Base-by-base conservation (phyloP, 64 coral and sea anemone species). In the Stichodactyla mertensii region DNA sequence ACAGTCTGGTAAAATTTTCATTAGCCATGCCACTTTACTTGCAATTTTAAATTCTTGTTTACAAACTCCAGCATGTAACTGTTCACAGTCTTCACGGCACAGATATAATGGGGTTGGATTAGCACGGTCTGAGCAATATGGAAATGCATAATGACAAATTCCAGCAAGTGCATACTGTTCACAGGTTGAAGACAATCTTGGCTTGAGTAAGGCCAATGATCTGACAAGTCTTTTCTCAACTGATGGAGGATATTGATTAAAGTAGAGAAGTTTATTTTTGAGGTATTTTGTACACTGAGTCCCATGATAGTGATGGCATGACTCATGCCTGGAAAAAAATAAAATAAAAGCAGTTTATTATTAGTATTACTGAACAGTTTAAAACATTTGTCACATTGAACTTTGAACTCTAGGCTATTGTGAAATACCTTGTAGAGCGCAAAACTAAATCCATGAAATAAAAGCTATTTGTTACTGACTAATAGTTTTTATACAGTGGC, bases 241-340 rank as follows among this genome's bases (percentile, higher is more conserved):
- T 91, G 51, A 60, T 9, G 90, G 89, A 16, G 93, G 89, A 84
- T 86, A 83, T 15, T 92, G 87, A 66, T 92, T 87, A 27, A 94
- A 89, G 77, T 92, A 98, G 6, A 98, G 83, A 81, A 94, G 90
- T 85, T 79, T 92, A 80, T 88, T 94, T 57, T 94, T 89, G 55
- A 98, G 57, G 85, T 92, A 94, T 54, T 67, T 62, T 61, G 64
- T 88, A 86, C 95, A 98, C 80, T 81, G 86, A 15, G 77, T 78
- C 22, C 92, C 95, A 92, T 94, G 89, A 26, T 98, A 98, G 61
- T 86, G 92, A 66, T 94, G 95, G 18, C 95, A 98, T 11, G 87
- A 90, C 52, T 88, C 92, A 83, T 94, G 92, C 74, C 95, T 98
- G 55, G 16, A 51, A 83, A 71, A 83, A 55, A 69, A n/a, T n/a